These are phyloP conservation scores for Dysmachus trigonus DNA, from an alignment of 2,888 invertebrate genomes.

Conservation along the genomic window DNA sequence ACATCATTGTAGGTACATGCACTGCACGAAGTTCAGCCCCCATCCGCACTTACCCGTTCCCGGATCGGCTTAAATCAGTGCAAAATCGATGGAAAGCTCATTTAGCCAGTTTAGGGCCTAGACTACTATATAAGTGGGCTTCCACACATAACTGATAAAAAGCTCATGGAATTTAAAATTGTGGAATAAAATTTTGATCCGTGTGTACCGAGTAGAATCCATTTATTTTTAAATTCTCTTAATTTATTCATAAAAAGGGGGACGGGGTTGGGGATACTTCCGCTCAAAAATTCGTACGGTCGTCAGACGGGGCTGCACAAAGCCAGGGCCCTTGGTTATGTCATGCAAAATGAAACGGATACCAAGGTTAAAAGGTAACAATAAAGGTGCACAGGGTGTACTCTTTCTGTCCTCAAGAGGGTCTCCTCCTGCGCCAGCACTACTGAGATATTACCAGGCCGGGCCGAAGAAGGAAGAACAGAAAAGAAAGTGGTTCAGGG, in stretches of 20 bases:
- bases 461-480: neutral
- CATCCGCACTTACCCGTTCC: no score
- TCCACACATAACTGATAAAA: neutral
- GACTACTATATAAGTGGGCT: neutral
- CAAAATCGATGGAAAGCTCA: slow-evolving; percentile 46
- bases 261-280: no score
- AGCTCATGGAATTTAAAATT: slow-evolving; percentile 7
- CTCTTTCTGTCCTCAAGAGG: neutral
- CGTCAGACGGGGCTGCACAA: neutral
- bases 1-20: neutral
- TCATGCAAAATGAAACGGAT: slow-evolving; percentile 20
- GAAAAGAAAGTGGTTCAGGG: slow-evolving; percentile 40
- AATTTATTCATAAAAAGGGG: neutral
- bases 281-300: neutral
- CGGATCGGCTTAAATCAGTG: slow-evolving; percentile 32
- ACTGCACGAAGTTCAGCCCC: neutral
- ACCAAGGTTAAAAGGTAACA: slow-evolving; percentile 25
- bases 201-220: neutral
- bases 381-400: slow-evolving; percentile 16
- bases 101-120: neutral
- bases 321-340: neutral
- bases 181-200: slow-evolving; percentile 15
- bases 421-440: neutral
- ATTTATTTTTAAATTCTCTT: slow-evolving; percentile 8
- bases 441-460: neutral